Base-by-base conservation (phyloP, 2,113 vertebrate species). In the Plecturocebus donacophilus region DNA sequence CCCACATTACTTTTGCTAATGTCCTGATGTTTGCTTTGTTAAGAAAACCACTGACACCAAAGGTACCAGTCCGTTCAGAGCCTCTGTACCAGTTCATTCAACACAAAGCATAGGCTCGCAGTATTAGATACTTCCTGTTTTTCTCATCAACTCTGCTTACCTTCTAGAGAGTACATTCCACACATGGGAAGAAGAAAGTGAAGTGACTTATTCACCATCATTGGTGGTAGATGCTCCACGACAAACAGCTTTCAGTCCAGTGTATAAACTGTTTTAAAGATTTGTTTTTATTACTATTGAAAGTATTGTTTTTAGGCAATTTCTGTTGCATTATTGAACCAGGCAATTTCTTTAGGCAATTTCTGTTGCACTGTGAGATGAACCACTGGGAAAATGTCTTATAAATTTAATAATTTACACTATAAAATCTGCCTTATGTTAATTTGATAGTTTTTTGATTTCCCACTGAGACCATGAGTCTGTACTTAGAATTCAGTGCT, bases 401-500 rank as follows among this genome's bases (percentile, higher is more conserved):
- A 45, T 77, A 80, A 87, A 90, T 81, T 77, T 70, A 95, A 52
- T 54, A 75, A 81, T 90, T 84, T 52, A 64, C 5, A 30, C 32
- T 23, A 14, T 80, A 88, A 76, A 68, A 75, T 8, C 64, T 87
- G 13, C 68, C 16, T 19, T 66, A 35, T 86, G 21, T 86, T 88
- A 87, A 90, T 87, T 88, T 86, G 94, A 61, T 66, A 95, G 30
- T 8, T 68, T 91, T 88, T 84, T 11, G 4, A n/a, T 84, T 92
- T 96, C 52, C 80, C 30, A 95, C 45, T 91, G 80, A 20, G 54
- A 56, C 23, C 61, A 40, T 52, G 47, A 77, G n/a, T 75, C 64
- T 92, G 17, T 87, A 77, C 94, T 97, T 93, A 95, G 84, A 96
- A 90, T 47, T 32, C 16, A 76, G 8, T 2, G 52, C 56, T 96